Conservation (phyloP, 2,888 invertebrate species). For the Meliscaeva auricollis region DNA sequence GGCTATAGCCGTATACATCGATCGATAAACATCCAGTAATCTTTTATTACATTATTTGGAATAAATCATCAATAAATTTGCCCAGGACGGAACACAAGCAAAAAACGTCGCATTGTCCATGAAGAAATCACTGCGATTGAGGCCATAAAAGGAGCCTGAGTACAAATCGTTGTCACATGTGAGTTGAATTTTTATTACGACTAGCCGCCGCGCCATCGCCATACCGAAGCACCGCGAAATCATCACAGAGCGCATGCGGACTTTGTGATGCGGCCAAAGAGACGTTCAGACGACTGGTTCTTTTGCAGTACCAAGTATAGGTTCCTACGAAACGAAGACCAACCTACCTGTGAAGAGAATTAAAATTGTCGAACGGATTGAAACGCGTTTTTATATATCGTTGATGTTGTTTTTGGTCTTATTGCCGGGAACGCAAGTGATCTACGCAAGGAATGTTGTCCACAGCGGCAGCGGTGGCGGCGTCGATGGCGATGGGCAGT, state of each 20-base stretch:
- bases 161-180: conserved; percentile 84
- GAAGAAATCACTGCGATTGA: conserved; percentile 76
- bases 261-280: neutral
- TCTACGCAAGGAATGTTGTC: conserved; percentile 70
- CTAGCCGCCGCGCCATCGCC: conserved; percentile 20
- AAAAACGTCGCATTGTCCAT: conserved; percentile 72
- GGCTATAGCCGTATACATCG: conserved; percentile 40
- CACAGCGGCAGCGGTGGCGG: conserved; percentile 18
- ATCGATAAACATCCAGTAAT: conserved; percentile 74
- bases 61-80: conserved; percentile 75
- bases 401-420: conserved; percentile 59
- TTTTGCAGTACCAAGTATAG: neutral
- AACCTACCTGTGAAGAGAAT: conserved; percentile 69
- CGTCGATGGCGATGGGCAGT: conserved; percentile 22
- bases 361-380: conserved; percentile 70
- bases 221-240: conserved; percentile 17
- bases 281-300: conserved; percentile 49
- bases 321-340: too few species aligned
- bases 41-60: conserved; percentile 76
- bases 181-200: conserved; percentile 83
- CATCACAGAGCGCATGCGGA: neutral
- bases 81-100: conserved; percentile 51
- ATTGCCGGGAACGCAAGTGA: conserved; percentile 69
- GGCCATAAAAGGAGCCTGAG: conserved; percentile 83
- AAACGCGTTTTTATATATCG: conserved; percentile 63